Conservation (phyloP, 2,113 vertebrate genomes). For the Tachysurus fulvidraco region DNA sequence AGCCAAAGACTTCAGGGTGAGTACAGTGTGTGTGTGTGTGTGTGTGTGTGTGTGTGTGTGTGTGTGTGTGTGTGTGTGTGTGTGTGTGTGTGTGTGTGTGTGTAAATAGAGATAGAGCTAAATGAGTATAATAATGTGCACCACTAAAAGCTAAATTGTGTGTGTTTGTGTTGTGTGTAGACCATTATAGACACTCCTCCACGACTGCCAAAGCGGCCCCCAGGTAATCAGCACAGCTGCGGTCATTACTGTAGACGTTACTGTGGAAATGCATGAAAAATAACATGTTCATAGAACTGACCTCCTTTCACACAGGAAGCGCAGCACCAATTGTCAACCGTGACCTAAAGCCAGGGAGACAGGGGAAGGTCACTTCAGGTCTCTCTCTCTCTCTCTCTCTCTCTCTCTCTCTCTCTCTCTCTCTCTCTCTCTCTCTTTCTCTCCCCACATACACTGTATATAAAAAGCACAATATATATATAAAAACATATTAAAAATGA, state of each 20-base stretch:
- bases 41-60: slow-evolving; percentile 25
- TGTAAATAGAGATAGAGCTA: not conserved
- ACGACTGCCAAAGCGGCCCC: slow-evolving; percentile 51
- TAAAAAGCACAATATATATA: not conserved
- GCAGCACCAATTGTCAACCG: slow-evolving; percentile 61
- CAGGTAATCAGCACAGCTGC: slow-evolving; percentile 12
- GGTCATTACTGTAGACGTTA: not conserved
- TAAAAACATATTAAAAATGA: not conserved
- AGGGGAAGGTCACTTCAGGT: slow-evolving; percentile 54
- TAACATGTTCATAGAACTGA: slow-evolving; percentile 1
- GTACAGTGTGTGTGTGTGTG: not conserved
- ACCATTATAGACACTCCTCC: slow-evolving; percentile 26
- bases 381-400: not conserved
- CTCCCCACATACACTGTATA: not conserved
- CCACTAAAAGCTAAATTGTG: not conserved
- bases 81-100: slow-evolving; percentile 13
- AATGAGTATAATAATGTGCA: not conserved
- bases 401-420: slow-evolving; percentile 17
- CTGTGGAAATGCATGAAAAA: not conserved
- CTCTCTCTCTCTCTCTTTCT: not conserved
- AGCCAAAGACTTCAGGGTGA: not conserved
- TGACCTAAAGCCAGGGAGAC: slow-evolving; percentile 64
- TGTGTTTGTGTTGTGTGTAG: slow-evolving; percentile 50
- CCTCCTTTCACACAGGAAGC: slow-evolving; percentile 29
- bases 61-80: slow-evolving; percentile 16